These are phyloP conservation scores for Macropis europaea DNA, from an alignment of 2,888 invertebrate species.

Conservation along the genomic window DNA sequence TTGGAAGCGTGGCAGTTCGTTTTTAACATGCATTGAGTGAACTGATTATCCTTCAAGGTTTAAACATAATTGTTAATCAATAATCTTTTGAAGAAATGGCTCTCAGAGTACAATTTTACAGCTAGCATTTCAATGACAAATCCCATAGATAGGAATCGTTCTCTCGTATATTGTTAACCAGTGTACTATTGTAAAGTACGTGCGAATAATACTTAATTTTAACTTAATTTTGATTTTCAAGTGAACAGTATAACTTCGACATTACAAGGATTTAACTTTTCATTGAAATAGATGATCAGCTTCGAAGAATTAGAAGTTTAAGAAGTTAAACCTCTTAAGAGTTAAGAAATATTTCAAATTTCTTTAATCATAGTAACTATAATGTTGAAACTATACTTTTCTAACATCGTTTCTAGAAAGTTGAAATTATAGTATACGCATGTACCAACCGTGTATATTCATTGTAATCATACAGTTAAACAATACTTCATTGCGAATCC, in stretches of 20 bases:
- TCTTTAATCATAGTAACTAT: no score
- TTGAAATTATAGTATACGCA: conserved; percentile 1
- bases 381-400: not conserved
- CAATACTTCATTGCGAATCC: conserved; percentile 12
- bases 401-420: not conserved
- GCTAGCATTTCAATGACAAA: conserved; percentile 22
- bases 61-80: conserved; percentile 28
- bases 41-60: conserved; percentile 22
- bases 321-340: no score
- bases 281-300: no score
- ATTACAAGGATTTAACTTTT: no score
- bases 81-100: conserved; percentile 36
- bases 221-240: no score
- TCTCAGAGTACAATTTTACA: conserved; percentile 51
- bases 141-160: conserved; percentile 32
- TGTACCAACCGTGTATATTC: conserved; percentile 19
- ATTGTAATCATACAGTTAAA: conserved; percentile 13
- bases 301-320: no score
- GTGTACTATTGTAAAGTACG: not conserved
- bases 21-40: conserved; percentile 14
- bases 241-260: no score
- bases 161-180: conserved; percentile 8
- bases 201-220: conserved; percentile 7
- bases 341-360: no score
- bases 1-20: conserved; percentile 9